Conservation (phyloP, 2,113 vertebrate species). For the Stigmatopora nigra region DNA sequence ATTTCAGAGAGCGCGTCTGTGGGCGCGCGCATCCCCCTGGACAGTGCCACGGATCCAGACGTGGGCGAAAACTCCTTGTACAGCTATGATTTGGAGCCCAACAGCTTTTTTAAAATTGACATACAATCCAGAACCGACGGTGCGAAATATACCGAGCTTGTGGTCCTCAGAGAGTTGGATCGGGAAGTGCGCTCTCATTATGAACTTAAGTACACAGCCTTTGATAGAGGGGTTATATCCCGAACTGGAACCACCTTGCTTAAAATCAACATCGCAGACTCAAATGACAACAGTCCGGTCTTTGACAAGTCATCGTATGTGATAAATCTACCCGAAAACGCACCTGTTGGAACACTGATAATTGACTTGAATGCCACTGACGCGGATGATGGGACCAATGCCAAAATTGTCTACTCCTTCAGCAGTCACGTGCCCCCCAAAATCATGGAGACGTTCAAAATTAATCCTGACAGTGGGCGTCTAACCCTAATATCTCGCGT, state of each 20-base stretch:
- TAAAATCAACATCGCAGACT: constrained; percentile 87
- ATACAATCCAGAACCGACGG: constrained; percentile 86
- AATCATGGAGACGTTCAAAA: constrained; percentile 88
- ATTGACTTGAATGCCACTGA: constrained; percentile 93
- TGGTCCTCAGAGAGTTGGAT: constrained; percentile 86
- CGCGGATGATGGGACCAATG: constrained; percentile 91
- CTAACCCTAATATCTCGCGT: constrained; percentile 83
- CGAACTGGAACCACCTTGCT: constrained; percentile 84
- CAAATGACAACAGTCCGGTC: constrained; percentile 92
- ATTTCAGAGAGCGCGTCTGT: constrained; percentile 91
- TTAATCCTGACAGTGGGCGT: constrained; percentile 84
- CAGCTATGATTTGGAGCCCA: constrained; percentile 83
- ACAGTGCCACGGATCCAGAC: constrained; percentile 91
- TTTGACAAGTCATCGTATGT: constrained; percentile 84
- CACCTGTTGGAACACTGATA: constrained; percentile 81
- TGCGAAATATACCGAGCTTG: constrained; percentile 87
- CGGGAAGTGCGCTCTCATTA: constrained; percentile 82
- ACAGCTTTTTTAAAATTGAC: constrained; percentile 85
- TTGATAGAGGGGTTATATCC: constrained; percentile 85
- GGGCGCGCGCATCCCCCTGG: constrained; percentile 89
- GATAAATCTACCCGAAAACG: constrained; percentile 82
- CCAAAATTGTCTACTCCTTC: constrained; percentile 91
- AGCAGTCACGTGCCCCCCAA: constrained; percentile 89
- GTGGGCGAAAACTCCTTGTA: constrained; percentile 91
- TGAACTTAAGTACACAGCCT: constrained; percentile 87